Percentiles rank a stretch among this genome's conserved stretches.
Evolutionary conservation across 1,140 invertebrate species (phyloP).

Genomic region (Saccostrea cuccullata): DNA sequence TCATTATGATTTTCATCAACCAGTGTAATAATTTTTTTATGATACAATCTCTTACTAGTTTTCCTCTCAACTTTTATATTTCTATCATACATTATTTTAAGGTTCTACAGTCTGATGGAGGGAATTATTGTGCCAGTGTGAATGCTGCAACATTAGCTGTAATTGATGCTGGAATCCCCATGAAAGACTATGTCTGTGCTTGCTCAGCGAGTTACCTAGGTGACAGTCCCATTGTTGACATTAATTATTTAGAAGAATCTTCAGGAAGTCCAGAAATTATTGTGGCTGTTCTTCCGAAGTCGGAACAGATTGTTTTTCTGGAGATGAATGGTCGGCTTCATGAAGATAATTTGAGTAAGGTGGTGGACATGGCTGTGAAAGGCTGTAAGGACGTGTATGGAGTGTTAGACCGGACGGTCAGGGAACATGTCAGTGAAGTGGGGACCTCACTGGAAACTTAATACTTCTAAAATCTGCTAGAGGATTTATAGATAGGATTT

Average conservation of each 20-base stretch:
- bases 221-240: slow-evolving; percentile 87
- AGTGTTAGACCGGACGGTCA: slow-evolving; percentile 89
- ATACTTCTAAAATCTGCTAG: not conserved
- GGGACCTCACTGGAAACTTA: slow-evolving; percentile 50
- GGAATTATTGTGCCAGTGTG: slow-evolving; percentile 91
- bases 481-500: no score
- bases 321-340: slow-evolving; percentile 94
- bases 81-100: slow-evolving; percentile 52
- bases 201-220: slow-evolving; percentile 89
- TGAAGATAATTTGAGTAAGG: slow-evolving; percentile 90
- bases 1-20: no score
- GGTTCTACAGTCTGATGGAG: slow-evolving; percentile 90
- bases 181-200: slow-evolving; percentile 86
- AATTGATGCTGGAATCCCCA: slow-evolving; percentile 97
- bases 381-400: slow-evolving; percentile 93
- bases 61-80: no score
- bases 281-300: slow-evolving; percentile 87
- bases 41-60: no score
- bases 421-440: slow-evolving; percentile 83
- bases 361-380: slow-evolving; percentile 90
- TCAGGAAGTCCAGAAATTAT: slow-evolving; percentile 85
- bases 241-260: slow-evolving; percentile 80
- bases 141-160: slow-evolving; percentile 96
- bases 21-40: no score
- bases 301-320: slow-evolving; percentile 86